Conservation (phyloP, 2,797 vertebrate species). For the Oreochromis grahami region DNA sequence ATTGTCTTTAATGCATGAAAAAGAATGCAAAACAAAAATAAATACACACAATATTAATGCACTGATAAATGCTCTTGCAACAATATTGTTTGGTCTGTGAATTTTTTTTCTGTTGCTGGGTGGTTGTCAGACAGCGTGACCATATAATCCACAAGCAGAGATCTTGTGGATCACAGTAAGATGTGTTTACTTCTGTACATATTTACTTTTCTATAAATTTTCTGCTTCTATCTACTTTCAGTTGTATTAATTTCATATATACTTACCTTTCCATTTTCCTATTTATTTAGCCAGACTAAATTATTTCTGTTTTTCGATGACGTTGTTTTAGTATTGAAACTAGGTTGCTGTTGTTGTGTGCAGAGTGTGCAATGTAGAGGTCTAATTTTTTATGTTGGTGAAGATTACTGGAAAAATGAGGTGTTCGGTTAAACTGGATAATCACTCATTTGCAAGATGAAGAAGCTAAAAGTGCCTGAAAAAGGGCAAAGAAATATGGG, state of each 20-base stretch:
- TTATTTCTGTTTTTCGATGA: background rate
- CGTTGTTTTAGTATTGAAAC: background rate
- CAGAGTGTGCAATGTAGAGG: background rate
- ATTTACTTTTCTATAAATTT: background rate
- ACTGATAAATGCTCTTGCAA: background rate
- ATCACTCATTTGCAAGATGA: background rate
- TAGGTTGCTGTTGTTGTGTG: background rate
- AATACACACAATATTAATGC: background rate
- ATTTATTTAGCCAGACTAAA: background rate
- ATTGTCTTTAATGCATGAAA: background rate
- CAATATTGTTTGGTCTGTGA: background rate
- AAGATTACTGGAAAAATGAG: background rate
- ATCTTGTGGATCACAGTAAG: background rate
- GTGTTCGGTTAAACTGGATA: background rate
- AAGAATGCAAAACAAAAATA: background rate
- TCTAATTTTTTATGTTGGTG: fast-evolving
- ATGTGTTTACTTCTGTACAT: background rate
- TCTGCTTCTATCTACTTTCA: background rate
- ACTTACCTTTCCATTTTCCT: background rate
- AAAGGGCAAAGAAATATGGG: background rate
- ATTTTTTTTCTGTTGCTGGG: background rate
- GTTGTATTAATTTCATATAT: background rate
- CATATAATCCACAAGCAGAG: background rate
- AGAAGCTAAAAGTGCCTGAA: background rate
- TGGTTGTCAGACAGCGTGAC: background rate